phyloP scores from a whole-genome alignment of 2,113 vertebrate genomes.

The Amblyopsis rosae region DNA sequence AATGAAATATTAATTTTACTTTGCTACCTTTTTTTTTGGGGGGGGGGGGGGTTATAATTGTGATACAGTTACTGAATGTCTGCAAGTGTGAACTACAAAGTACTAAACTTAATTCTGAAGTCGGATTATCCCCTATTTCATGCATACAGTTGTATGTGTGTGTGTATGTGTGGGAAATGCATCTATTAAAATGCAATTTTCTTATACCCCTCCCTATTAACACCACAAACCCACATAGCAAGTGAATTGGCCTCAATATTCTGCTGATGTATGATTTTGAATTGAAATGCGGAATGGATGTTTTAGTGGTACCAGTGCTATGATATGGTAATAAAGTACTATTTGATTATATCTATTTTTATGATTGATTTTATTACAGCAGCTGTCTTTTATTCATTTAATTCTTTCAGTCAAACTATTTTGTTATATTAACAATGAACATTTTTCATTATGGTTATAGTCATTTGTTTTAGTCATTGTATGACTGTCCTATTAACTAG shows the following conservation, averaged over 20 bases:
- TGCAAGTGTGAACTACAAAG: too few species aligned
- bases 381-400: not conserved
- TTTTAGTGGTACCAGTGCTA: conserved; percentile 43
- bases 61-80: too few species aligned
- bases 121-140: too few species aligned
- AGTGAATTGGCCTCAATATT: conserved; percentile 31
- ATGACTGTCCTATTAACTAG: conserved; percentile 15
- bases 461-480: not conserved
- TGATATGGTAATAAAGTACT: conserved; percentile 59
- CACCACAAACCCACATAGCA: not conserved
- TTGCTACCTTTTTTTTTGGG: too few species aligned
- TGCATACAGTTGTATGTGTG: not conserved
- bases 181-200: conserved; percentile 17
- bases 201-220: conserved; percentile 7
- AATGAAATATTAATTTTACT: too few species aligned
- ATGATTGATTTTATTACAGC: conserved; percentile 4
- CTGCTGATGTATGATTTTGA: conserved; percentile 30
- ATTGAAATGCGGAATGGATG: conserved; percentile 42
- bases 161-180: conserved; percentile 1
- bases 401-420: not conserved
- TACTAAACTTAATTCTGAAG: too few species aligned
- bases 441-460: not conserved
- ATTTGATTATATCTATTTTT: conserved; percentile 37
- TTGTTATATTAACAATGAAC: not conserved
- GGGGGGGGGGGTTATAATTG: too few species aligned